Percentiles rank a stretch among this genome's conserved stretches.
Conservation (phyloP, 2,888 invertebrate species). For the Mamestra brassicae region DNA sequence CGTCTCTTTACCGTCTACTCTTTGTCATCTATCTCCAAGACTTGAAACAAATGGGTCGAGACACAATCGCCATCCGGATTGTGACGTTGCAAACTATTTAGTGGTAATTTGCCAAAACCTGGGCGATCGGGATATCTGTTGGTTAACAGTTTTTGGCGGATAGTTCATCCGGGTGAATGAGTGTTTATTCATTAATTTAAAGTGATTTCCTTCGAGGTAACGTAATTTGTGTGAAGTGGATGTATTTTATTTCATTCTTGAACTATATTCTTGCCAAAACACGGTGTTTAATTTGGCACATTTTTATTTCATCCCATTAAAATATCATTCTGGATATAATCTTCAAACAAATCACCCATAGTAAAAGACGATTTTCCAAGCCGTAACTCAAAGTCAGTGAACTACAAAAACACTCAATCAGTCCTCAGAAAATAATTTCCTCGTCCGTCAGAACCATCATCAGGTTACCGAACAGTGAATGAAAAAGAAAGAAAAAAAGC, state of each 20-base stretch:
- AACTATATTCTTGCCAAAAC: not conserved
- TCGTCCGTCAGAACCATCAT: constrained; percentile 48
- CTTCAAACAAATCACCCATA: not conserved
- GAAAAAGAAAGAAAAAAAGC: constrained; percentile 63
- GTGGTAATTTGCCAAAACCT: constrained; percentile 58
- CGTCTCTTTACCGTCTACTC: constrained; percentile 58
- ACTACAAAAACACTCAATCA: constrained; percentile 37
- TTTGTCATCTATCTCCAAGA: constrained; percentile 25
- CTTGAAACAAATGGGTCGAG: constrained; percentile 48
- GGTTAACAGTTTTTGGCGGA: constrained; percentile 38
- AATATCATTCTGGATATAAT: not conserved
- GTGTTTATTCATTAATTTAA: constrained; percentile 36
- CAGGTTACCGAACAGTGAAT: constrained; percentile 60
- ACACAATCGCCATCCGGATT: constrained; percentile 46
- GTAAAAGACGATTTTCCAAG: not conserved
- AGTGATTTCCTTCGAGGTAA: constrained; percentile 28
- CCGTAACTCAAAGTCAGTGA: constrained; percentile 9
- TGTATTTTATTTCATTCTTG: constrained; percentile 5
- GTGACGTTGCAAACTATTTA: constrained; percentile 49
- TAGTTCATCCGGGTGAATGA: constrained; percentile 23
- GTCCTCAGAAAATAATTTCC: constrained; percentile 26
- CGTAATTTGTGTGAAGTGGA: constrained; percentile 9
- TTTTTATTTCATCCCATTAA: not conserved
- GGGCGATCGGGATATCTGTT: constrained; percentile 21
- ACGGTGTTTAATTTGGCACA: not conserved